Conservation (phyloP, 1,140 invertebrate species). For the Drosophila bocqueti region DNA sequence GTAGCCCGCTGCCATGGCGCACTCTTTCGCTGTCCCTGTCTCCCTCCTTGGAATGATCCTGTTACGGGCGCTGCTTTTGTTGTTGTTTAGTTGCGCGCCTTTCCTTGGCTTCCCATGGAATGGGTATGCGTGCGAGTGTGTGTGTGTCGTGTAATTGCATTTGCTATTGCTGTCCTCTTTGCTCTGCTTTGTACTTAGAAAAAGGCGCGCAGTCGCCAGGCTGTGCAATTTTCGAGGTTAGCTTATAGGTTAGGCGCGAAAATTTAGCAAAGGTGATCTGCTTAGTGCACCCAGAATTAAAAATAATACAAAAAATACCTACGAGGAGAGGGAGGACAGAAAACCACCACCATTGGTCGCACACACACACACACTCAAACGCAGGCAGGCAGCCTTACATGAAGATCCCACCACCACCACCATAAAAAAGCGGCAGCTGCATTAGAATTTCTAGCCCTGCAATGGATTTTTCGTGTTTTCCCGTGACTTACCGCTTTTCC, state of each 20-base stretch:
- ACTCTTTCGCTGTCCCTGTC: slow-evolving; percentile 4
- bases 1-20: slow-evolving; percentile 3
- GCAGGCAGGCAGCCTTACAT: neutral
- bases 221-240: slow-evolving; percentile 70
- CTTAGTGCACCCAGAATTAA: slow-evolving; percentile 6
- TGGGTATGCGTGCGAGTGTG: slow-evolving; percentile 19
- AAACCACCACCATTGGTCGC: slow-evolving; percentile 52
- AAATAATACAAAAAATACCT: neutral
- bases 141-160: slow-evolving; percentile 50
- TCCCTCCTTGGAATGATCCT: slow-evolving; percentile 56
- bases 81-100: slow-evolving; percentile 62
- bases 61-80: slow-evolving; percentile 45
- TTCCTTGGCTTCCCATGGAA: slow-evolving; percentile 57
- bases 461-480: slow-evolving; percentile 13
- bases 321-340: slow-evolving; percentile 12
- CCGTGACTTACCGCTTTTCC: slow-evolving; percentile 71
- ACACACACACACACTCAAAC: slow-evolving; percentile 3
- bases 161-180: slow-evolving; percentile 44
- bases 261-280: slow-evolving; percentile 38
- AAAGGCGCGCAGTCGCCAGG: slow-evolving; percentile 56
- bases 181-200: slow-evolving; percentile 26
- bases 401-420: slow-evolving; percentile 66
- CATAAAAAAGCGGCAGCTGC: slow-evolving; percentile 72
- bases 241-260: slow-evolving; percentile 52
- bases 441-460: slow-evolving; percentile 51